Conservation (phyloP, 1,140 invertebrate genomes). For the Drosophila nasuta region DNA sequence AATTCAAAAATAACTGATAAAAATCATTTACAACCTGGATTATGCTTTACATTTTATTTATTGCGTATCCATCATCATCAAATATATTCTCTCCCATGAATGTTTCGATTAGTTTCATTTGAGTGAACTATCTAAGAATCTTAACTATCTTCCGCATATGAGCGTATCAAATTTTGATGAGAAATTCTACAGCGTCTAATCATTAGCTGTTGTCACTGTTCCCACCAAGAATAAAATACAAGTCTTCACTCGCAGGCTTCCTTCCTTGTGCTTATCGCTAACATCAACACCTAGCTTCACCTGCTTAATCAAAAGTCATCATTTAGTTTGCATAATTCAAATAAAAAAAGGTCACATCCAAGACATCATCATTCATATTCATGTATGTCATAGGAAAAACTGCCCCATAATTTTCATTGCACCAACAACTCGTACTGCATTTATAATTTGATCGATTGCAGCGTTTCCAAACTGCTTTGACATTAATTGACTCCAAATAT, state of each 20-base stretch:
- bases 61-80: too few relatives aligned
- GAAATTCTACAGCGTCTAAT: conserved; percentile 48
- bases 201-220: conserved; percentile 63
- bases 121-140: conserved; percentile 38
- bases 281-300: conserved; percentile 59
- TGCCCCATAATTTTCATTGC: conserved; percentile 68
- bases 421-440: conserved; percentile 53
- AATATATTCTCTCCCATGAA: conserved; percentile 22
- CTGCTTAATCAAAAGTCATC: conserved; percentile 45
- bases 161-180: conserved; percentile 67
- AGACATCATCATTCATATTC: conserved; percentile 71
- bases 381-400: conserved; percentile 56
- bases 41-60: too few relatives aligned
- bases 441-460: conserved; percentile 77
- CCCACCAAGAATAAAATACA: conserved; percentile 32
- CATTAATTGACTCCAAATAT: conserved; percentile 83
- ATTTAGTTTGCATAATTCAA: conserved; percentile 40
- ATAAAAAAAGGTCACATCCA: conserved; percentile 24
- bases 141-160: conserved; percentile 5
- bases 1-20: not conserved
- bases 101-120: conserved; percentile 59
- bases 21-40: too few relatives aligned
- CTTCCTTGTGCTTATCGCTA: conserved; percentile 43
- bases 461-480: conserved; percentile 68
- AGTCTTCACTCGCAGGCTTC: not conserved